Evolutionary conservation across 1,140 invertebrate species (phyloP), one percentile per base, ranked within the genome.

Genomic region (Heliconius hewitsoni): DNA sequence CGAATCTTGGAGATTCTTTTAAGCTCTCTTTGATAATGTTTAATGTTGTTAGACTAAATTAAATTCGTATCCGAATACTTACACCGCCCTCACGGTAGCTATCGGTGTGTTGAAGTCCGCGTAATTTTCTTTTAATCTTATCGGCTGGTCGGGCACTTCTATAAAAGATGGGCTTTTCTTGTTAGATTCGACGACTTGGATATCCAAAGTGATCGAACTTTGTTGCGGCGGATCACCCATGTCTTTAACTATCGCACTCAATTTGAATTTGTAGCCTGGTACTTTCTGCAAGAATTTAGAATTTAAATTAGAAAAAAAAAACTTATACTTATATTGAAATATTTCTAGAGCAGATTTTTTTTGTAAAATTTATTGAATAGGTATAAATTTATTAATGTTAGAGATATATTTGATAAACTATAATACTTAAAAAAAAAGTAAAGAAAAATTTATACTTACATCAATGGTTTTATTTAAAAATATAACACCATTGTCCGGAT

Each of bases 151-250:
- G 18, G 95, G 95, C 76, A 95, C 93, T 79, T 95, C 94, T 71
- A 96, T 95, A 85, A 97, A 97, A 57, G 94, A 95, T 71, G 98
- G 98, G 60, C 98, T 96, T 92, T 98, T 98, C 91, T 98, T 98
- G 87, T 97, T 96, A 2, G 98, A 98, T 87, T 98, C 97, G 1
- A 98, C 97, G 27, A 98, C 97, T 80, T 96, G 95, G 82, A 99
- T 97, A 81, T 97, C 96, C 80, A 98, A 95, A 87, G 97, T 96
- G 76, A 97, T 98, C 70, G 95, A 95, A 82, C 96, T 96, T 80
- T 95, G 94, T 87, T 96, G 95, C 5, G 96, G 95, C 60, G 92
- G 94, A 82, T 95, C 92, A 9, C 98, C 98, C 85, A 96, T 96
- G 93, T 99, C 98, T 46, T 95, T 95, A 1, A 98, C 98, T 60